Base-by-base conservation (phyloP, 2,888 invertebrate species). In the Nymphalis polychloros region DNA sequence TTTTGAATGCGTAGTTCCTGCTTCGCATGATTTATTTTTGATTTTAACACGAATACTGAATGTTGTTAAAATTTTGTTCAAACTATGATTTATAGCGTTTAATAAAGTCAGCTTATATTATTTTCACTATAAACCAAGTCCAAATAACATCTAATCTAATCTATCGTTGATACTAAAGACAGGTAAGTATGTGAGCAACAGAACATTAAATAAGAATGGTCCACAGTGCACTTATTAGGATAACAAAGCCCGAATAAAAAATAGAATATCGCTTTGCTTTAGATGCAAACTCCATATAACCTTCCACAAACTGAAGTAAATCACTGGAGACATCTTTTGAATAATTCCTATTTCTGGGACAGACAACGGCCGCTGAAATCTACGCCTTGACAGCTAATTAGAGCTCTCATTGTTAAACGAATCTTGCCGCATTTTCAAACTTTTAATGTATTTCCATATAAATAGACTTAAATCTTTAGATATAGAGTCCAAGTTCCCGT, bases 301-400 rank as follows among this genome's bases (percentile, higher is more conserved):
- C 82, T 79, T 81, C 82, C 81, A 87, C 85, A 87, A 89, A 89
- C 89, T 81, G 84, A 89, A 91, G 87, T 87, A 89, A 90, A 86
- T 85, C 91, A 81, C 89, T 77, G 82, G 89, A 89, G 89, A 89
- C 86, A 84, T 88, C 88, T 83, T 84, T 84, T 92, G 90, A 92
- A 92, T 92, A 87, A 92, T 92, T 92, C 82, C 82, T 81, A 82
- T 84, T 88, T 88, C 88, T 88, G 89, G 84, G 85, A 88, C 84
- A 88, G 89, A 86, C 87, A 81, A 70, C 70, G 70, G 77, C 78
- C 81, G 78, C 78, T 82, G 73, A 78, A 82, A 87, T 84, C 87
- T 89, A 81, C 84, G 84, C 82, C 87, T 82, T 90, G 92, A 92
- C 92, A 92, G 92, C 89, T 92, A 92, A 92, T 92, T 92, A 92